phyloP scores from a whole-genome alignment of 2,797 vertebrate genomes.

The Fistularia tabacaria region DNA sequence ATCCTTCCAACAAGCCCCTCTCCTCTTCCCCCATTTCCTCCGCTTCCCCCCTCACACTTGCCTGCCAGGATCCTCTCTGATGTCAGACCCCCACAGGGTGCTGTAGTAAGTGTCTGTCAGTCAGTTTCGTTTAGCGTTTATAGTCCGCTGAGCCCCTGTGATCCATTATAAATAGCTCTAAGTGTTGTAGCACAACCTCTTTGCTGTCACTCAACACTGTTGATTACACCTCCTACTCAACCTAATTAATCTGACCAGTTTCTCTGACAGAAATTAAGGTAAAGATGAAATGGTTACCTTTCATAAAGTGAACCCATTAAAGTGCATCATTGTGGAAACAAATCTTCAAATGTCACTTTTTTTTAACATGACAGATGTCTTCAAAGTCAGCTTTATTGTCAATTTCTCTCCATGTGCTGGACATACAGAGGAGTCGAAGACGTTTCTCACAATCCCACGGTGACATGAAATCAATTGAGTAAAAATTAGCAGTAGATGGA shows the following conservation, averaged over 20 bases:
- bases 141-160: slow-evolving; percentile 45
- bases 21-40: slow-evolving; percentile 7
- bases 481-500: no score
- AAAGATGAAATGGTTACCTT: slow-evolving; percentile 16
- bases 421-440: no score
- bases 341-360: no score
- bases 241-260: slow-evolving; percentile 48
- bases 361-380: no score
- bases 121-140: slow-evolving; percentile 60
- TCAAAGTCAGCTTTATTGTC: no score
- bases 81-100: slow-evolving; percentile 45
- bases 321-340: background rate
- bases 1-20: background rate
- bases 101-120: slow-evolving; percentile 55
- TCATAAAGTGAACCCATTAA: slow-evolving; percentile 2
- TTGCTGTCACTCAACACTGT: slow-evolving; percentile 41
- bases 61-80: slow-evolving; percentile 16
- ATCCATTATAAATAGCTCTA: slow-evolving; percentile 60
- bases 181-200: slow-evolving; percentile 42
- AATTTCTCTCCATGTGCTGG: no score
- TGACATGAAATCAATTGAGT: no score
- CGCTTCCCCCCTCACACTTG: background rate
- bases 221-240: slow-evolving; percentile 30
- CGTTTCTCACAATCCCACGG: no score
- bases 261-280: slow-evolving; percentile 23